These are phyloP conservation scores for Candidula unifasciata DNA, from an alignment of 2,888 invertebrate species.

Conservation along the genomic window DNA sequence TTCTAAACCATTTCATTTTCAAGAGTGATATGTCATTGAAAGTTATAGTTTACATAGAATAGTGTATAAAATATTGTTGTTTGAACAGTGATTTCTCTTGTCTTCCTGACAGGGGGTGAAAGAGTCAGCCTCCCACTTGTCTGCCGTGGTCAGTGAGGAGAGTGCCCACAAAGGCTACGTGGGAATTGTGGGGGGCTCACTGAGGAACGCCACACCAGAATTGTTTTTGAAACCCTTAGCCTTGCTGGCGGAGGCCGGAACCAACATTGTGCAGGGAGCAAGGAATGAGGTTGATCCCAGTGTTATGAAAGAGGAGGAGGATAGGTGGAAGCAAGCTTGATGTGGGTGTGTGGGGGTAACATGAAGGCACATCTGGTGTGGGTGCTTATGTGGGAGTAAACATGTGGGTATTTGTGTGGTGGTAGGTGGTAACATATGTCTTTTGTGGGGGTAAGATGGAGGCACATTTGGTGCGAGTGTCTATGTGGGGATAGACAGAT, in stretches of 20 bases:
- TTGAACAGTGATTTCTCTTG: not conserved
- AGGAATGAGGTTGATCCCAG: constrained; percentile 93
- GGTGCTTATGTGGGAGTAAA: not conserved
- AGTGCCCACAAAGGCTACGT: constrained; percentile 52
- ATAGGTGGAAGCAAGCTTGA: constrained; percentile 83
- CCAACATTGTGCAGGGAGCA: constrained; percentile 91
- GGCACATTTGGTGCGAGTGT: no score
- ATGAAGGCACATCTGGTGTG: not conserved
- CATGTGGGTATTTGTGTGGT: no score
- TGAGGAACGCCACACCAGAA: constrained; percentile 48
- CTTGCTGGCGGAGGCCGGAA: constrained; percentile 48
- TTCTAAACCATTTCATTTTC: no score
- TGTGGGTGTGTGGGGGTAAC: not conserved
- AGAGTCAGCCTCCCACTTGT: constrained; percentile 48
- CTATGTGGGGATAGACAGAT: no score
- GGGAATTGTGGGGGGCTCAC: constrained; percentile 47
- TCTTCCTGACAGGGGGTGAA: constrained; percentile 39
- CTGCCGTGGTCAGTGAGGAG: constrained; percentile 50
- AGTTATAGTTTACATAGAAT: no score
- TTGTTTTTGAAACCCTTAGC: constrained; percentile 50
- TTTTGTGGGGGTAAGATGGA: no score
- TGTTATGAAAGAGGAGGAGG: constrained; percentile 86
- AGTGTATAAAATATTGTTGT: no score
- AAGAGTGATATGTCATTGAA: no score
- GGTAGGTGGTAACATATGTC: no score